Percentiles rank a stretch among this genome's conserved stretches.
These are phyloP conservation scores for Drosophila sproati DNA, from an alignment of 1,140 invertebrate genomes.

Conservation along the genomic window DNA sequence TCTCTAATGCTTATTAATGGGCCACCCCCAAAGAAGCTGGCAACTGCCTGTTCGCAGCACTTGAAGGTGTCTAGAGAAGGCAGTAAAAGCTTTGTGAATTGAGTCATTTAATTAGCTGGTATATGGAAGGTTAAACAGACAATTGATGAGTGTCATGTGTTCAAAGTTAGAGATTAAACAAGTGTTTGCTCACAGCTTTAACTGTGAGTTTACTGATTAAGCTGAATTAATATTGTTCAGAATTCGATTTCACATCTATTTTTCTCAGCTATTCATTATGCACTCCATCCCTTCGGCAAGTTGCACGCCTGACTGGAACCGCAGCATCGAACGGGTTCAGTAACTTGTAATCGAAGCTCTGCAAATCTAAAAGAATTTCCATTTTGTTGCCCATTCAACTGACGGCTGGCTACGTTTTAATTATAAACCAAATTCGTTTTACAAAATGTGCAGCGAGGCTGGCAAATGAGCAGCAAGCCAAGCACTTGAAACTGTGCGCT, in stretches of 20 bases:
- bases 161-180: conserved; percentile 11
- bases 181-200: conserved; percentile 23
- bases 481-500: conserved; percentile 60
- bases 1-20: conserved; percentile 76
- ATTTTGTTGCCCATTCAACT: conserved; percentile 54
- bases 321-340: conserved; percentile 58
- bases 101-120: conserved; percentile 72
- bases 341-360: conserved; percentile 64
- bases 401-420: conserved; percentile 67
- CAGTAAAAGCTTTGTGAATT: conserved; percentile 48
- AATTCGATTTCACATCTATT: conserved; percentile 4
- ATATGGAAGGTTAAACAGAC: conserved; percentile 44
- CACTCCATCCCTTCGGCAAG: conserved; percentile 25
- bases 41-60: conserved; percentile 2
- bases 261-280: conserved; percentile 3
- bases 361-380: conserved; percentile 52
- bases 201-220: conserved; percentile 10
- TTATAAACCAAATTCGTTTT: conserved; percentile 76
- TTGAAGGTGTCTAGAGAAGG: conserved; percentile 25
- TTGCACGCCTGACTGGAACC: conserved; percentile 58
- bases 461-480: conserved; percentile 62
- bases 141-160: conserved; percentile 38
- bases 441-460: conserved; percentile 63
- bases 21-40: conserved; percentile 29
- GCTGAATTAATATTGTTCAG: background rate